A percentile compares a stretch with the other conserved stretches of the same genome.
Evolutionary conservation across 2,113 vertebrate species (phyloP).

Genomic region (Acrocephalus kingi): DNA sequence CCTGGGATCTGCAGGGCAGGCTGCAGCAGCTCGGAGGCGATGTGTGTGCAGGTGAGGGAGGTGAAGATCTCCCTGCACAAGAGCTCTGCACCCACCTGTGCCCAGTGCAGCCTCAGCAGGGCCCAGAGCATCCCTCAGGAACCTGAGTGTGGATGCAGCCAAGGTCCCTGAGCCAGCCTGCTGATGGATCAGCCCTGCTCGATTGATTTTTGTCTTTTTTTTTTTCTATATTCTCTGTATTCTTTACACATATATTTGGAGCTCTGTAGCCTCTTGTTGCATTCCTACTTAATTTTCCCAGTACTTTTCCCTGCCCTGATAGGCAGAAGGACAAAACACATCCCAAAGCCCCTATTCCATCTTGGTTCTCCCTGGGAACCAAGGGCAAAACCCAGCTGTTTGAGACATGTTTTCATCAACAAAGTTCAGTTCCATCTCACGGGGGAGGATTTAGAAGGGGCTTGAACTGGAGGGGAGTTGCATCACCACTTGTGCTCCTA

Average conservation of each 20-base stretch:
- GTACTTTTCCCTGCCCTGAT: not conserved
- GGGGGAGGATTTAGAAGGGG: not conserved
- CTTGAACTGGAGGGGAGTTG: not conserved
- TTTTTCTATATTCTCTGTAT: not conserved
- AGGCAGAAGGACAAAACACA: not conserved
- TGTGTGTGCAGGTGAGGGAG: not conserved
- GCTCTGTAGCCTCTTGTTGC: not conserved
- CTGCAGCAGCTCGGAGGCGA: rapidly evolving
- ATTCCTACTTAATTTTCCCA: not conserved
- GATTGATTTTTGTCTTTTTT: not conserved
- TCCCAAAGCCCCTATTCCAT: not conserved
- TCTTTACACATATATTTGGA: not conserved
- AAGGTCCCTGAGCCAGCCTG: not conserved
- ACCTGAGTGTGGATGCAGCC: not conserved
- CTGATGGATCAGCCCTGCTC: not conserved
- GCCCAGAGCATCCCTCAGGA: not conserved
- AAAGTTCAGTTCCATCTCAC: not conserved
- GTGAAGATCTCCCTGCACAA: not conserved
- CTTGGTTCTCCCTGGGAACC: not conserved
- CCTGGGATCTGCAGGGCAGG: not conserved
- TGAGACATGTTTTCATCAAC: not conserved
- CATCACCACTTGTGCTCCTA: not conserved
- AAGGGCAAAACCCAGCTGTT: not conserved
- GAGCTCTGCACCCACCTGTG: not conserved
- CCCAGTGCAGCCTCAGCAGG: not conserved